These are phyloP conservation scores for Poeciliopsis turneri DNA, from an alignment of 2,797 vertebrate species.

Conservation along the genomic window DNA sequence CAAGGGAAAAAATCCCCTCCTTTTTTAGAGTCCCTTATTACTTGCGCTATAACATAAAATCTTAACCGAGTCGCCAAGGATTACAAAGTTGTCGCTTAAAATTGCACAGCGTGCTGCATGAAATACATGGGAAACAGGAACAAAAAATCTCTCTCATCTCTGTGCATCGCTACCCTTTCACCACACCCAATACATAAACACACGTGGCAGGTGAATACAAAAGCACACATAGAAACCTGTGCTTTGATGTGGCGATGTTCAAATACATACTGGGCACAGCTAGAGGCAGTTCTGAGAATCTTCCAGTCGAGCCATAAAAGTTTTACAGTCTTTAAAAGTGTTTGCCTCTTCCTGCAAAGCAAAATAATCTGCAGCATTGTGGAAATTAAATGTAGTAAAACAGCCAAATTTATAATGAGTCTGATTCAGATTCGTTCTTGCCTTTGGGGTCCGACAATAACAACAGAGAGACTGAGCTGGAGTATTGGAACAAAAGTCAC, in stretches of 20 bases:
- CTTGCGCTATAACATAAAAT: slow-evolving; percentile 55
- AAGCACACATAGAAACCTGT: slow-evolving; percentile 47
- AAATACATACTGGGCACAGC: slow-evolving; percentile 44
- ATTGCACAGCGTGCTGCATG: slow-evolving; percentile 54
- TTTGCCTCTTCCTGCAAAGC: slow-evolving; percentile 23
- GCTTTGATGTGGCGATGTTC: slow-evolving; percentile 66
- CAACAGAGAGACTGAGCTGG: neutral
- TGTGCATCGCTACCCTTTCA: slow-evolving; percentile 22
- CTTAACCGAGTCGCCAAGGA: slow-evolving; percentile 62
- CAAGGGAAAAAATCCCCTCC: slow-evolving; percentile 11
- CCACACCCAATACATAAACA: slow-evolving; percentile 75
- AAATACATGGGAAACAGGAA: slow-evolving; percentile 64
- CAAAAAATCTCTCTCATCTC: slow-evolving; percentile 55
- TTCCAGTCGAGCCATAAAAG: slow-evolving; percentile 16
- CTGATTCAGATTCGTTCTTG: neutral
- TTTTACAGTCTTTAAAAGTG: slow-evolving; percentile 45
- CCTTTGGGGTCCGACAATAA: neutral
- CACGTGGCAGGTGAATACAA: slow-evolving; percentile 68
- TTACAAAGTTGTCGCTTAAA: slow-evolving; percentile 73
- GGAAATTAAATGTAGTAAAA: slow-evolving; percentile 9
- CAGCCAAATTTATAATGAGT: slow-evolving; percentile 12
- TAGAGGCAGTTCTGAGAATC: slow-evolving; percentile 34
- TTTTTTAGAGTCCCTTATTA: slow-evolving; percentile 34
- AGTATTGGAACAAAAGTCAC: neutral
- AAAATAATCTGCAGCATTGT: slow-evolving; percentile 3